Evolutionary conservation across 2,888 invertebrate genomes (phyloP).

Genomic region (Epinotia ramella): DNA sequence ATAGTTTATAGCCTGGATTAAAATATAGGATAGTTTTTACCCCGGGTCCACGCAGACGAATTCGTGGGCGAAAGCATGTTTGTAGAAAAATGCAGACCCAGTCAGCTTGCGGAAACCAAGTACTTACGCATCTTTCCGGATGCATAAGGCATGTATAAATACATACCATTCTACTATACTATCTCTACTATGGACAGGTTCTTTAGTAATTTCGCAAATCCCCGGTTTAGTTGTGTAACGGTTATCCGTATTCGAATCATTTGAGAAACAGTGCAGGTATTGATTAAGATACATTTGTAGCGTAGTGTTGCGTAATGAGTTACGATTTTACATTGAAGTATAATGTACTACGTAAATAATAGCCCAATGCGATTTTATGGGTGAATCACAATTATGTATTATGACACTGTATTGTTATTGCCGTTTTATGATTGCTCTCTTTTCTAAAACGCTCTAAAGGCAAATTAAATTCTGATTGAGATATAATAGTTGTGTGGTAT

Average conservation of each 20-base stretch:
- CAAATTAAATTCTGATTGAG: neutral
- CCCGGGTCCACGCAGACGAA: too few species aligned
- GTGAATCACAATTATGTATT: conserved; percentile 12
- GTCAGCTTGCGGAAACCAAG: neutral
- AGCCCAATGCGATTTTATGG: too few species aligned
- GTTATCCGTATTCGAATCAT: neutral
- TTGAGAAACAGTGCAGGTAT: conserved; percentile 19
- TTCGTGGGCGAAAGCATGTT: too few species aligned
- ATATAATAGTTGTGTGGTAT: neutral
- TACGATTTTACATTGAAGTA: too few species aligned
- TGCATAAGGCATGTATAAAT: neutral
- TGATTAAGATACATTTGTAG: conserved; percentile 22
- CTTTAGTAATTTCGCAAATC: conserved; percentile 11
- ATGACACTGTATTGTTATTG: neutral
- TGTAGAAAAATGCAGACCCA: neutral
- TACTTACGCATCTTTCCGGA: conserved; percentile 1
- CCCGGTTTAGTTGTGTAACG: conserved; percentile 2
- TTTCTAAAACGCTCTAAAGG: neutral
- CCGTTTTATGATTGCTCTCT: neutral
- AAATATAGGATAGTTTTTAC: too few species aligned
- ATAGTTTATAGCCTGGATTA: too few species aligned
- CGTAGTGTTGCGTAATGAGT: conserved; percentile 7
- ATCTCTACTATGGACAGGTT: neutral
- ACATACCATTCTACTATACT: too few species aligned
- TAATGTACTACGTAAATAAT: too few species aligned